A percentile compares a stretch with the other conserved stretches of the same genome.
phyloP scores from a whole-genome alignment of 2,888 invertebrate species.

The Drosophila formosana region DNA sequence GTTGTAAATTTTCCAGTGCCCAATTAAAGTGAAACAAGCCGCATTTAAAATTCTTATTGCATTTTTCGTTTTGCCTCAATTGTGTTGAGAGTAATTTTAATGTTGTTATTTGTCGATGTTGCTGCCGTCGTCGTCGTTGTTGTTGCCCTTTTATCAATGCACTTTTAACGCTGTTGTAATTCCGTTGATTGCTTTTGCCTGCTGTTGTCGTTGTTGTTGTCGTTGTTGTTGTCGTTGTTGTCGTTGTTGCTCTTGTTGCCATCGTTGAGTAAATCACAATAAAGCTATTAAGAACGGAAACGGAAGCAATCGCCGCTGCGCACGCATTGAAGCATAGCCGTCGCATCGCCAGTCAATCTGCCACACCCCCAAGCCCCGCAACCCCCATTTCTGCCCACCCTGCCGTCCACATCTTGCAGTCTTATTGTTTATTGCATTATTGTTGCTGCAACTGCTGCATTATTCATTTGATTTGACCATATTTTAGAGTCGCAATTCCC shows the following conservation, averaged over 20 bases:
- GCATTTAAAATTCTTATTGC: constrained; percentile 51
- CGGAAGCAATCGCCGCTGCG: constrained; percentile 83
- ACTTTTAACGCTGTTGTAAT: constrained; percentile 80
- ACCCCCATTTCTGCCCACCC: not conserved
- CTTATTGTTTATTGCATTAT: constrained; percentile 60
- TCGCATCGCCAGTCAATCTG: constrained; percentile 61
- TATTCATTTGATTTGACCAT: constrained; percentile 54
- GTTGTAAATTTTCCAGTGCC: not conserved
- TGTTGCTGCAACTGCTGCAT: constrained; percentile 46
- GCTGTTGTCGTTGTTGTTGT: constrained; percentile 31
- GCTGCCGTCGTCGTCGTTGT: constrained; percentile 25
- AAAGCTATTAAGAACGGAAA: constrained; percentile 83
- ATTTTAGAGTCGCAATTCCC: constrained; percentile 39
- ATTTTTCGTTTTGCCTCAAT: constrained; percentile 50
- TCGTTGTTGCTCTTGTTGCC: constrained; percentile 38
- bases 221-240: no score
- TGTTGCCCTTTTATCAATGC: constrained; percentile 63
- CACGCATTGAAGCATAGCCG: constrained; percentile 81
- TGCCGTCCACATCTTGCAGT: constrained; percentile 8
- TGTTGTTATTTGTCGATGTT: constrained; percentile 50
- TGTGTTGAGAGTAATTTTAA: constrained; percentile 65
- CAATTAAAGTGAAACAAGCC: constrained; percentile 13
- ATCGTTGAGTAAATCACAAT: constrained; percentile 79
- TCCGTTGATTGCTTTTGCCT: constrained; percentile 73
- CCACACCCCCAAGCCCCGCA: constrained; percentile 12